Conservation (phyloP, 2,113 vertebrate genomes). For the Mastomys natalensis region DNA sequence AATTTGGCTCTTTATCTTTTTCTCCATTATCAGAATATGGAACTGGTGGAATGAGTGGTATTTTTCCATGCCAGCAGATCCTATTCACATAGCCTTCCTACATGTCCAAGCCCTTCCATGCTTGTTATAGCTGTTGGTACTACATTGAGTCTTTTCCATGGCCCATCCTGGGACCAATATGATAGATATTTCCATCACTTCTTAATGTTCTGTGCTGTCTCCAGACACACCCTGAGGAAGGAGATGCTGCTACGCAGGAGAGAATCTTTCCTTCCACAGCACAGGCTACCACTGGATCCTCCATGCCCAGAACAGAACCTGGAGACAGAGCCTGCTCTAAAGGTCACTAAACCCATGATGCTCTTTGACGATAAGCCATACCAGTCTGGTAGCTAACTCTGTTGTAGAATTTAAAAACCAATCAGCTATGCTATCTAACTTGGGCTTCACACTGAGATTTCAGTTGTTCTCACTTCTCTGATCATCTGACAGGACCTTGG, state of each 20-base stretch:
- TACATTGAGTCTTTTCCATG: background rate
- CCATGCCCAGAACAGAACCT: background rate
- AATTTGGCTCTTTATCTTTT: background rate
- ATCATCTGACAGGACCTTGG: fast-evolving
- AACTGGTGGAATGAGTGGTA: fast-evolving
- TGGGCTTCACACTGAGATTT: fast-evolving
- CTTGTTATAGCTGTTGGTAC: fast-evolving
- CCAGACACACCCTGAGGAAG: background rate
- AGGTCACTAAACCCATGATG: background rate
- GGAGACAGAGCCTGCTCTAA: background rate
- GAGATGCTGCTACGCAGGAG: background rate
- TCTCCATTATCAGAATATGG: background rate
- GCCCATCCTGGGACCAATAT: background rate
- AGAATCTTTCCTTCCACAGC: fast-evolving
- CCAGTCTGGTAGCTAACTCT: background rate
- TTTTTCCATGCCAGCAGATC: background rate
- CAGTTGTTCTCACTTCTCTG: fast-evolving
- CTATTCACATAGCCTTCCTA: background rate
- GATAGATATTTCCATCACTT: background rate
- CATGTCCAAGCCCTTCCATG: background rate
- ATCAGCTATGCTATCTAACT: background rate
- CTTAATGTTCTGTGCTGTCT: background rate
- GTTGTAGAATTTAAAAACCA: background rate
- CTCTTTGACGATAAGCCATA: fast-evolving
- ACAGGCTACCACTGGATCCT: background rate